These are phyloP conservation scores for Sigmodon hispidus DNA, from an alignment of 2,113 vertebrate genomes.

Conservation along the genomic window DNA sequence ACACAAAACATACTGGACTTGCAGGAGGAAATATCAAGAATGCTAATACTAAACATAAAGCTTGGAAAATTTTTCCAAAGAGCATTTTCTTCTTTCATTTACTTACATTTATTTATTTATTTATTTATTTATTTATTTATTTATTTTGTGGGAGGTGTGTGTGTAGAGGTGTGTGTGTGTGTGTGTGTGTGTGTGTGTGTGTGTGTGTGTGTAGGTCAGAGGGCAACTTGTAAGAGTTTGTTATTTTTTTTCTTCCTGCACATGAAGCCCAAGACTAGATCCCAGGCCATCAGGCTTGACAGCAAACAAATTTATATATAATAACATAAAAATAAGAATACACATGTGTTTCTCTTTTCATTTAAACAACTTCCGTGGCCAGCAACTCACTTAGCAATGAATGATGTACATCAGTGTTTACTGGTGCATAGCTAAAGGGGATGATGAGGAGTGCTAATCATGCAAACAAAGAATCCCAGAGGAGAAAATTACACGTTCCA, in stretches of 20 bases:
- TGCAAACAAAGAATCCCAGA: not conserved
- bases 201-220: not conserved
- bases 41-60: not conserved
- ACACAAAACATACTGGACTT: not conserved
- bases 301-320: not conserved
- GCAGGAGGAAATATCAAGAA: not conserved
- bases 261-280: not conserved
- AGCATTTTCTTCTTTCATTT: not conserved
- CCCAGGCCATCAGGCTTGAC: not conserved
- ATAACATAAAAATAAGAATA: not conserved
- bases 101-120: not conserved
- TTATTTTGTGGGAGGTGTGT: no score
- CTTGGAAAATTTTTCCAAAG: not conserved
- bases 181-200: not conserved
- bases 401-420: not conserved
- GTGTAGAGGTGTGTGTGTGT: no score
- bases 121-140: not conserved
- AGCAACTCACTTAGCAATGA: not conserved
- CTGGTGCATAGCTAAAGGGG: not conserved
- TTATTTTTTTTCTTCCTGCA: not conserved
- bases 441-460: not conserved
- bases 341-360: not conserved
- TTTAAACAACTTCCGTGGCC: constrained; percentile 1
- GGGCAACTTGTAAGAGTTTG: no score
- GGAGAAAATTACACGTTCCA: not conserved